Evolutionary conservation across 2,797 vertebrate species (phyloP), one percentile per base, ranked within the genome.

Genomic region (Eidolon dupreanum): DNA sequence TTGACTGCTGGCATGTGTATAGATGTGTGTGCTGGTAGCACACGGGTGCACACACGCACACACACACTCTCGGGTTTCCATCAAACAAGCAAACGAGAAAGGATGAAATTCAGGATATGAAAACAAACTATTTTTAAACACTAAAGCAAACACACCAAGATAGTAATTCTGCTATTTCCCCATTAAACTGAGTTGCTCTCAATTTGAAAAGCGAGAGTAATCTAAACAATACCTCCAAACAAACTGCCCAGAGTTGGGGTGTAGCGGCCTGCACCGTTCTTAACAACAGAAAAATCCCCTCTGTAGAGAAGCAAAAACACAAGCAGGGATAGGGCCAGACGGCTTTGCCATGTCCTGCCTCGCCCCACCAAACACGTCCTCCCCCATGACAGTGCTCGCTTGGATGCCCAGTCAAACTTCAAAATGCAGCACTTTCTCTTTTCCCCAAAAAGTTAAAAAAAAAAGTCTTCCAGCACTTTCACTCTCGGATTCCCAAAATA

Each of bases 121-220:
- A 98, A 98, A 97, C 96, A 97, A 97, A 92, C 95, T 97, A 89
- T 96, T 97, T 98, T 98, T 94, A 98, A 95, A 97, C 61, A 26
- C 65, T n/a, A 91, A 97, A 97, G 96, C 94, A 97, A 98, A 94
- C 84, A 94, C 86, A 51, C 91, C 74, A 68, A 83, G 81, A 93
- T 17, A 88, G 95, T 41, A 63, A 75, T 65, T 46, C 95, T 31
- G 95, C 77, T 95, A 73, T 63, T 97, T 97, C 96, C 97, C 98
- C 97, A 94, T 96, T 93, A 88, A 94, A 73, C 84, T 73, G 22
- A 97, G 65, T 94, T 98, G 94, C 83, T 3, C 53, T 85, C 68
- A 5, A 78, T 90, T 49, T 82, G 83, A 88, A 90, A 98, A 97
- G 46, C 1, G 9, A 97, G 93, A 57, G 65, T 20, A 87, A 97